Evolutionary conservation across 2,888 invertebrate species (phyloP), one percentile per base, ranked within the genome.

Genomic region (Drosophila falleni): DNA sequence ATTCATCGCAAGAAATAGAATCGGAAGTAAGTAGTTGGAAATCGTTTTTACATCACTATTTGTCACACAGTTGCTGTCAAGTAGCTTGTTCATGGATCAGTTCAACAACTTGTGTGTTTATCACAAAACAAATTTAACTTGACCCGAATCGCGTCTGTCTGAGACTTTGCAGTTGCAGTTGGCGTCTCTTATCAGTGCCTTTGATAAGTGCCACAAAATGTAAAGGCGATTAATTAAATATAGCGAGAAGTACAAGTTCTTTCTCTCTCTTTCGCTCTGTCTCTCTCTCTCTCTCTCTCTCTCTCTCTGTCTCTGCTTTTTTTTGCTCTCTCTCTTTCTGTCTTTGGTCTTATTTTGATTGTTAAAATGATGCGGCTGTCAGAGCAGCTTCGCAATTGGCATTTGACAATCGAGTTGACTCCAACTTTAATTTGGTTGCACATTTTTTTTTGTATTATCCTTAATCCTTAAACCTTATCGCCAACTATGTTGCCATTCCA

Each of bases 401-500:
- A 23, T 0, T 46, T 23, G 47, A n/a, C 46, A 39, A 62, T 70
- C 46, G 58, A 15, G 19, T 31, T 31, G 26, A 37, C 10, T 54
- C 26, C 26, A 16, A 11, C 5, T 49, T 16, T 1, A 10, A 16
- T 13, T 33, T 15, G 0, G 13, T 15, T 1, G 11, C 8, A n/a
- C n/a, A 44, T 13, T 13, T 13, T 13, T 13, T 13, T 23, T n/a
- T 26, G 26, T 0, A 23, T 13, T 19, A 15, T n/a, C 29, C 6
- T 15, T 13, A 31, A 6, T 29, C 10, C 16, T n/a, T n/a, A n/a
- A n/a, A n/a, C n/a, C n/a, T n/a, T n/a, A n/a, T n/a, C 13, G 26
- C 11, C 4, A 5, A 26, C n/a, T 55, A 91, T 91, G 91, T 41
- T 91, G 68, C 92, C 91, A 46, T 91, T 91, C 62, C 91, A 92